phyloP scores from a whole-genome alignment of 2,797 vertebrate genomes.

The Eulemur rubriventer region DNA sequence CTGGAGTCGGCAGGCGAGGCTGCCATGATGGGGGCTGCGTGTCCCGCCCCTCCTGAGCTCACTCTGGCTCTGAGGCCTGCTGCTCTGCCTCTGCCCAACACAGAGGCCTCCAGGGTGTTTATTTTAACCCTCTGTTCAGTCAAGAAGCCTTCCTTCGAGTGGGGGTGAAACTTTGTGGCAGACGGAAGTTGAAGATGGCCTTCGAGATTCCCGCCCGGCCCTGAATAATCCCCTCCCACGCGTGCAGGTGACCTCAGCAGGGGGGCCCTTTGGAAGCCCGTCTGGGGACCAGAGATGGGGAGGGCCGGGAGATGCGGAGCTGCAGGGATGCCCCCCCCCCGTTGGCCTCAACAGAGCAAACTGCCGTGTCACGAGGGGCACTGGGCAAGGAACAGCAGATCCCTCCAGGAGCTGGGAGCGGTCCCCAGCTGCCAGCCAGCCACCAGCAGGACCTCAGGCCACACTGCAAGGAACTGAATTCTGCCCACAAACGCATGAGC shows the following conservation, averaged over 20 bases:
- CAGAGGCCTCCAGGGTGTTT: no score
- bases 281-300: not conserved
- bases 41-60: rapidly evolving
- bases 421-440: no score
- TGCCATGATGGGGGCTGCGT: rapidly evolving
- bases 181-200: not conserved
- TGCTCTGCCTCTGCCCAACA: not conserved
- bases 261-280: not conserved
- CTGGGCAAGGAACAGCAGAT: rapidly evolving
- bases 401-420: not conserved
- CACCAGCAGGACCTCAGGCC: not conserved
- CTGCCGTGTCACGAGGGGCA: rapidly evolving
- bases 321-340: not conserved
- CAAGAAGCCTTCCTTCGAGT: not conserved
- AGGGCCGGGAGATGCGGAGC: not conserved
- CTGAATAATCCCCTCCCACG: not conserved
- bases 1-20: rapidly evolving
- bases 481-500: rapidly evolving
- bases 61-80: not conserved
- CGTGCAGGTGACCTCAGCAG: not conserved
- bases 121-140: not conserved
- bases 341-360: not conserved
- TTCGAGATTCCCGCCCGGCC: not conserved
- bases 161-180: not conserved
- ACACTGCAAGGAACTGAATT: not conserved